Evolutionary conservation across 2,113 vertebrate species (phyloP), one percentile per base, ranked within the genome.

Genomic region (Oncorhynchus mykiss): DNA sequence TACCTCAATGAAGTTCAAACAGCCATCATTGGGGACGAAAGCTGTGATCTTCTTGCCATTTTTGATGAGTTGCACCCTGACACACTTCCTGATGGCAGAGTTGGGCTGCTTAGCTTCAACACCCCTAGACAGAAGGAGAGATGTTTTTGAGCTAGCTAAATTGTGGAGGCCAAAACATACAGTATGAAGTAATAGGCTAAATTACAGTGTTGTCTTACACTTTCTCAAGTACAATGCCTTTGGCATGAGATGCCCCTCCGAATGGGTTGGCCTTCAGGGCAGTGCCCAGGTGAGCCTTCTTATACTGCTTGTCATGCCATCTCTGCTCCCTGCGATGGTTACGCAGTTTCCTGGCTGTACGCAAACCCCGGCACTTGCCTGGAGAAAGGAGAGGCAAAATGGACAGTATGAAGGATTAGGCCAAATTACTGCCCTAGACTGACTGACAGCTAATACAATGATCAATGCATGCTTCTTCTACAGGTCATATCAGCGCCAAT

Each of bases 221-320:
- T 97, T 99, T 99, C 89, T 99, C 98, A 29, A 99, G 92, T n/a
- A 99, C 97, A 8, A 99, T 99, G 13, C 98, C 98, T 78, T 99
- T 99, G 1, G 97, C 97, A 29, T 99, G 98, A 24, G 98, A 99
- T 18, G 97, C 98, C 31, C 98, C 97, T 70, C 98, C 97, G 62
- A 99, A 99, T 5, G 97, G 97, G 86, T 99, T 99, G 68, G 97
- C 97, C 92, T 99, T 99, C 75, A 99, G 90, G 59, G 97, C 97
- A 0, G 97, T 99, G 68, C 97, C 97, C 94, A 99, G 51, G 6
- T 99, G 95, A 13, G 98, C 96, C 86, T 99, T 99, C 91, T 99
- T 98, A 89, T 98, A 99, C 77, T 99, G 96, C 77, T 98, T 99
- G 22, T 67, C 25, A 27, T 67, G 65, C 25, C 65, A 67, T 67